A percentile compares a stretch with the other conserved stretches of the same genome.
These are phyloP conservation scores for Drosophila leontia DNA, from an alignment of 1,140 invertebrate genomes.

Conservation along the genomic window DNA sequence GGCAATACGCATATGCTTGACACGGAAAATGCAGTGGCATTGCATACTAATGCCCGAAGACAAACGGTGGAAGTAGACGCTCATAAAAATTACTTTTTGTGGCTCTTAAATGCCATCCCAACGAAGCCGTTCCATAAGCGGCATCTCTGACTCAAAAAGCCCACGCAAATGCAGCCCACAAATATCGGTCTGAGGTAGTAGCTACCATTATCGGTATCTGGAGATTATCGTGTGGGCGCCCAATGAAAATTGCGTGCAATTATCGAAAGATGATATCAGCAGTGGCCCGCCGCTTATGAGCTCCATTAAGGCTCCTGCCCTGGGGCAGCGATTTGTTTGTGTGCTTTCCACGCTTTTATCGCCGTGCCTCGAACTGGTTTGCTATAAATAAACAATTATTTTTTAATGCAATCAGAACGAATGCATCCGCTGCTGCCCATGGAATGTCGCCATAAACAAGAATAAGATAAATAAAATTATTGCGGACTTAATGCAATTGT, in stretches of 20 bases:
- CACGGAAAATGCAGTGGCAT: conserved; percentile 69
- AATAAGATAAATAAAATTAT: conserved; percentile 16
- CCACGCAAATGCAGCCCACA: conserved; percentile 46
- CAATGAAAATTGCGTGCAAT: conserved; percentile 77
- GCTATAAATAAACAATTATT: conserved; percentile 73
- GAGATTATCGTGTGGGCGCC: conserved; percentile 61
- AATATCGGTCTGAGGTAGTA: conserved; percentile 32
- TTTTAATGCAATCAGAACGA: conserved; percentile 42
- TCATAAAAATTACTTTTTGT: conserved; percentile 68
- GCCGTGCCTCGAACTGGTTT: conserved; percentile 48
- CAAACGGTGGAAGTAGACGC: conserved; percentile 53
- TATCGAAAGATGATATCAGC: conserved; percentile 76
- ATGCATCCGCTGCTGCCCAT: conserved; percentile 35
- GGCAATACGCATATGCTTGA: conserved; percentile 72
- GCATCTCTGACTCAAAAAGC: conserved; percentile 14
- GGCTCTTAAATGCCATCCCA: conserved; percentile 40
- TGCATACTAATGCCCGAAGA: conserved; percentile 66
- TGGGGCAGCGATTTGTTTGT: conserved; percentile 24
- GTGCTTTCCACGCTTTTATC: conserved; percentile 39
- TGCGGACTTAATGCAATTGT: background rate
- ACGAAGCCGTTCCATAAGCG: conserved; percentile 26
- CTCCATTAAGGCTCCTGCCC: conserved; percentile 6
- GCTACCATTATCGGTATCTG: conserved; percentile 23
- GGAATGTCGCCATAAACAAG: conserved; percentile 29
- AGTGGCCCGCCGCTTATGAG: conserved; percentile 24